phyloP scores from a whole-genome alignment of 2,888 invertebrate genomes.

The Dimorphilus gyrociliatus region DNA sequence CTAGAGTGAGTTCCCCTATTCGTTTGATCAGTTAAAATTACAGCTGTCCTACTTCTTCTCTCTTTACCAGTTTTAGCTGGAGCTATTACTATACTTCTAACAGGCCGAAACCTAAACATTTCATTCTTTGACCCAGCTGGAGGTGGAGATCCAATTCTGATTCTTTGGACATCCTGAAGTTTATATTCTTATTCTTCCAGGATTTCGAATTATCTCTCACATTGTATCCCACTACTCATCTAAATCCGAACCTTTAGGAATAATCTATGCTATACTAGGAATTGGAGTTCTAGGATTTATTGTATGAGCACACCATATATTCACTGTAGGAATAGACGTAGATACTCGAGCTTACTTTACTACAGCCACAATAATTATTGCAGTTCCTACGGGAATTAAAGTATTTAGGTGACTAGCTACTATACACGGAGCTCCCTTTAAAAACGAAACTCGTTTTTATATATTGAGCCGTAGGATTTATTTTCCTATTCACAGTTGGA shows the following conservation, averaged over 20 bases:
- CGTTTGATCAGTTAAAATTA: constrained; percentile 54
- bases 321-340: constrained; percentile 64
- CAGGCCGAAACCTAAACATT: constrained; percentile 62
- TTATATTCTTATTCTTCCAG: constrained; percentile 67
- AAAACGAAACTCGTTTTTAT: constrained; percentile 43
- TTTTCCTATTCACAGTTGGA: constrained; percentile 58
- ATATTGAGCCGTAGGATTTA: constrained; percentile 54
- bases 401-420: constrained; percentile 52
- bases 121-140: constrained; percentile 63
- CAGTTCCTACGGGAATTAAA: constrained; percentile 66
- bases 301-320: constrained; percentile 71
- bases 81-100: constrained; percentile 60
- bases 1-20: constrained; percentile 54
- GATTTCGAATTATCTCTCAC: constrained; percentile 64
- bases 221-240: constrained; percentile 47
- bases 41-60: constrained; percentile 48
- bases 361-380: constrained; percentile 70
- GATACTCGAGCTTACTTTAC: constrained; percentile 70
- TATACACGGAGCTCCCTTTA: constrained; percentile 9
- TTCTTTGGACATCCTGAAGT: constrained; percentile 76
- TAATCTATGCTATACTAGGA: constrained; percentile 66
- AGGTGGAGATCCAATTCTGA: constrained; percentile 67
- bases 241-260: constrained; percentile 57
- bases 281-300: constrained; percentile 68
- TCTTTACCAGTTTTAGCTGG: constrained; percentile 60